Evolutionary conservation across 2,113 vertebrate genomes (phyloP).

Genomic region (Regulus satrapa): DNA sequence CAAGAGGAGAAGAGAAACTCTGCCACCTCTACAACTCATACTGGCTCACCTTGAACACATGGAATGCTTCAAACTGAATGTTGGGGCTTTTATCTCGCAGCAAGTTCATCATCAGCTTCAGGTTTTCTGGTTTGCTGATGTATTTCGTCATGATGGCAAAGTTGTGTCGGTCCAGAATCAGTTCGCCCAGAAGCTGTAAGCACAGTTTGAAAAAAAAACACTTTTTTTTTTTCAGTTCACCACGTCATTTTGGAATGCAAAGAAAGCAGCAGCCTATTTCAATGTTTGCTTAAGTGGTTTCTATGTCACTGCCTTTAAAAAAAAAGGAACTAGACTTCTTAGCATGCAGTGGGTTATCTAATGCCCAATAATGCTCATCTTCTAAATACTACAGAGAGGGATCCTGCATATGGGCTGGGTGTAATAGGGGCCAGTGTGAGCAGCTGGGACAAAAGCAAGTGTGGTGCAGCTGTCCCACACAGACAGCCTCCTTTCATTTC

Average conservation of each 20-base stretch:
- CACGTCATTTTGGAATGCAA: neutral
- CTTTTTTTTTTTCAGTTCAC: neutral
- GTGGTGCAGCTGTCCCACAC: neutral
- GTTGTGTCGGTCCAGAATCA: slow-evolving; percentile 95
- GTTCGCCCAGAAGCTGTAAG: slow-evolving; percentile 87
- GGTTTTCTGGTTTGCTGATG: slow-evolving; percentile 96
- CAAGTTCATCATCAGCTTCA: slow-evolving; percentile 98
- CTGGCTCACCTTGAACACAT: slow-evolving; percentile 91
- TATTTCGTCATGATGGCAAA: slow-evolving; percentile 96
- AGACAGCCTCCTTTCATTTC: neutral
- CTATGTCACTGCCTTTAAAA: neutral
- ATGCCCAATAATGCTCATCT: neutral
- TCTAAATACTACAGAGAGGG: neutral
- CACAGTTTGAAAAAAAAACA: neutral
- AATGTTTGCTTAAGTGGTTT: neutral
- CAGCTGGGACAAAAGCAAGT: neutral
- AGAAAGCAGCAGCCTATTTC: neutral
- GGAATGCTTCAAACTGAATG: slow-evolving; percentile 98
- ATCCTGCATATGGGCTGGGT: neutral
- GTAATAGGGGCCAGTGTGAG: neutral
- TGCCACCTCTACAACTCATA: neutral
- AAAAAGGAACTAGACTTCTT: neutral
- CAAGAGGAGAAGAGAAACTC: neutral
- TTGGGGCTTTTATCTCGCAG: slow-evolving; percentile 96
- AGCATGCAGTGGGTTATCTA: neutral